Evolutionary conservation across 2,888 invertebrate species (phyloP).

Genomic region (Leptothorax acervorum): DNA sequence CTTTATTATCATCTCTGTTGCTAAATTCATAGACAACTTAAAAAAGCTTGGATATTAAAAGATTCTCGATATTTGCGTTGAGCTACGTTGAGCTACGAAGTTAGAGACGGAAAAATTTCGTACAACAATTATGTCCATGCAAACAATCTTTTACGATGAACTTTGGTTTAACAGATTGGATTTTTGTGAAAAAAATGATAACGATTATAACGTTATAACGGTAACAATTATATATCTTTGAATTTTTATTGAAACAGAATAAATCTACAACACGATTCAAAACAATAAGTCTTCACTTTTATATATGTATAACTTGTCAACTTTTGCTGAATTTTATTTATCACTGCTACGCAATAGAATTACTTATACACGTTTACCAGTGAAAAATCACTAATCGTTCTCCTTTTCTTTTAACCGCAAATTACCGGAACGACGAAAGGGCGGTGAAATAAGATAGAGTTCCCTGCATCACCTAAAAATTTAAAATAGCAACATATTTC

Average conservation of each 20-base stretch:
- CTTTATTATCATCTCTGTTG: not conserved
- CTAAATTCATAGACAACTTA: not conserved
- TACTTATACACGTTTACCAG: not conserved
- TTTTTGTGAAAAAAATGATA: not conserved
- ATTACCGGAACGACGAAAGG: not conserved
- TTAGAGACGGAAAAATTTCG: not conserved
- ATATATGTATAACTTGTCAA: not conserved
- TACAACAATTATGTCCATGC: not conserved
- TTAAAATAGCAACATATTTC: not conserved
- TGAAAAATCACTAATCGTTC: too few species aligned
- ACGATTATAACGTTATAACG: not conserved
- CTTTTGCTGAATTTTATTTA: not conserved
- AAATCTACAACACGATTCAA: not conserved
- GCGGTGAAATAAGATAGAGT: slow-evolving; percentile 11
- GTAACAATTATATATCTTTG: not conserved
- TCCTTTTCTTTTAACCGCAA: not conserved
- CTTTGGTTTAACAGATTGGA: too few species aligned
- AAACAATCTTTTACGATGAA: not conserved
- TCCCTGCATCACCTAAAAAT: slow-evolving; percentile 36
- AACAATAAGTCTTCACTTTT: not conserved
- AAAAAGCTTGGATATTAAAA: not conserved
- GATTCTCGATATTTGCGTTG: not conserved
- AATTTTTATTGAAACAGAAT: slow-evolving; percentile 8
- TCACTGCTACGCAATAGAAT: not conserved
- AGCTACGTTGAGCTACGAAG: not conserved